A percentile compares a stretch with the other conserved stretches of the same genome.
phyloP scores from a whole-genome alignment of 1,140 invertebrate species.

The Neelides sp. region DNA sequence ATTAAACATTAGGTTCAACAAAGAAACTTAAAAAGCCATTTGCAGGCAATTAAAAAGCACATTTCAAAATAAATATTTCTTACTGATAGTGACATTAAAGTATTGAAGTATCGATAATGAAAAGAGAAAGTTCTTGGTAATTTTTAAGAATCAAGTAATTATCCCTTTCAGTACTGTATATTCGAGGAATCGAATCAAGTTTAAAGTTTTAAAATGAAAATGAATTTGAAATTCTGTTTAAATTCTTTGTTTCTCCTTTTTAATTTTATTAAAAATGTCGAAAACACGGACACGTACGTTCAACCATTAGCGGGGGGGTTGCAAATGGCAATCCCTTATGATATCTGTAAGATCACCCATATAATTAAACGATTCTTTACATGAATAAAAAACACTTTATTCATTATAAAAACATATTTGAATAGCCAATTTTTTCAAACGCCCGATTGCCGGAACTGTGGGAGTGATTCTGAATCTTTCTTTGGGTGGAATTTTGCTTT shows the following conservation, averaged over 20 bases:
- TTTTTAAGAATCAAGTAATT: too few relatives aligned
- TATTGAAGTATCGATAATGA: too few relatives aligned
- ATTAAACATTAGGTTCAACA: too few relatives aligned
- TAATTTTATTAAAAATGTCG: slow-evolving; percentile 1
- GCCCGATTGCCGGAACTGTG: slow-evolving; percentile 11
- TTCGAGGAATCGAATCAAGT: background rate
- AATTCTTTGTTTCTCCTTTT: background rate
- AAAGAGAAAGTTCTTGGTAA: too few relatives aligned
- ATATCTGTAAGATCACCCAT: background rate
- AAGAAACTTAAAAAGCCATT: too few relatives aligned
- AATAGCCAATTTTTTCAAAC: slow-evolving; percentile 23
- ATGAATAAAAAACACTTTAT: background rate
- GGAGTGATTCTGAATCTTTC: background rate
- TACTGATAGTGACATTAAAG: too few relatives aligned
- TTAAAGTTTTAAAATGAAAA: background rate
- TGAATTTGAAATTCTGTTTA: background rate
- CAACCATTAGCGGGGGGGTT: slow-evolving; percentile 21
- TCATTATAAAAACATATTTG: background rate
- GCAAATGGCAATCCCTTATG: slow-evolving; percentile 22
- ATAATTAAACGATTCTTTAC: background rate
- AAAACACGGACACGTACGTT: slow-evolving; percentile 15
- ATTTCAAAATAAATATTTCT: too few relatives aligned
- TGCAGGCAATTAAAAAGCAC: too few relatives aligned
- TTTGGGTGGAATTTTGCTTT: slow-evolving; percentile 15
- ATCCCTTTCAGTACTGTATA: too few relatives aligned